These are phyloP conservation scores for Bombus confusus DNA, from an alignment of 1,140 invertebrate species.

Conservation along the genomic window DNA sequence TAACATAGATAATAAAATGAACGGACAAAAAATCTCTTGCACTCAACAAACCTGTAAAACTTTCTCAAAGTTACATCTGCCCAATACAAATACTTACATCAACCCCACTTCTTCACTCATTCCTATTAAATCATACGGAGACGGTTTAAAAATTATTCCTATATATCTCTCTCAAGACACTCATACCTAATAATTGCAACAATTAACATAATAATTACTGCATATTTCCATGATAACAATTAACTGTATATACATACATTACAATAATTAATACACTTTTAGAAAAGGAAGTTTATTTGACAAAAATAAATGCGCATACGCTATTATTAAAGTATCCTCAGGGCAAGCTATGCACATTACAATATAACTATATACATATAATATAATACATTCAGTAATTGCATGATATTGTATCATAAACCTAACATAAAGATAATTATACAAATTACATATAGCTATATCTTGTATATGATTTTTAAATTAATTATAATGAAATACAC, in stretches of 20 bases:
- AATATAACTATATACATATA: background rate
- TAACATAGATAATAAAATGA: background rate
- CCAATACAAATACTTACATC: background rate
- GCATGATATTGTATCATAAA: background rate
- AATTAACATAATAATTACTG: background rate
- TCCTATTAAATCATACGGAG: conserved; percentile 3
- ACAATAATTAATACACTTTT: background rate
- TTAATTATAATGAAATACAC: background rate
- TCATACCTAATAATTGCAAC: background rate
- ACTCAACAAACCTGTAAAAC: conserved; percentile 5
- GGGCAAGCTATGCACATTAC: background rate
- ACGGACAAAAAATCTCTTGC: background rate
- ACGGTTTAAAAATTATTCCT: conserved; percentile 38
- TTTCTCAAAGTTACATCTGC: conserved; percentile 1
- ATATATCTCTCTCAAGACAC: conserved; percentile 11
- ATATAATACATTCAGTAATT: background rate
- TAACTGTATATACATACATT: background rate
- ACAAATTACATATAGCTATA: background rate
- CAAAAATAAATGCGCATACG: conserved; percentile 21
- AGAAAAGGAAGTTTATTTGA: background rate
- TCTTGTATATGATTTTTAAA: background rate
- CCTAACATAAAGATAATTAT: background rate
- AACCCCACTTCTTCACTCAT: background rate
- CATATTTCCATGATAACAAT: background rate
- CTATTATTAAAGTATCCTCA: background rate